These are phyloP conservation scores for Melozone crissalis DNA, from an alignment of 2,113 vertebrate species.

Conservation along the genomic window DNA sequence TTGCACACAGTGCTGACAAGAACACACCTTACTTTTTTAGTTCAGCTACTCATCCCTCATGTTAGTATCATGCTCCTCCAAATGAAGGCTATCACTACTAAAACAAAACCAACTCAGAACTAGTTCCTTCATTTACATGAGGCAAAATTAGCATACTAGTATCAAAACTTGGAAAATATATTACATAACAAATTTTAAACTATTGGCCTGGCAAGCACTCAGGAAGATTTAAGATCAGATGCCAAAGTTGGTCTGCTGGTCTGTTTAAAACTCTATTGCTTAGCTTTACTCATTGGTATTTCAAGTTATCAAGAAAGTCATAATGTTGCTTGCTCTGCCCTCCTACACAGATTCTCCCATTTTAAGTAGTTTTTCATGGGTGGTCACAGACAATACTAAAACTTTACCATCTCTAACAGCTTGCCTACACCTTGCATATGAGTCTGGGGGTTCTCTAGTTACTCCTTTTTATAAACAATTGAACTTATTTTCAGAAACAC, in stretches of 20 bases:
- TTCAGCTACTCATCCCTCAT: background rate
- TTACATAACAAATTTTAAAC: background rate
- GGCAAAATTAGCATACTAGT: background rate
- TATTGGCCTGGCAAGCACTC: background rate
- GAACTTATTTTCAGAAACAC: background rate
- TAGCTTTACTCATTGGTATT: background rate
- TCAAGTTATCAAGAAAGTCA: background rate
- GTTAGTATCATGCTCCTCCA: background rate
- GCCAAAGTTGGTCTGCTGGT: background rate
- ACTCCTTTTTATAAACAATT: background rate
- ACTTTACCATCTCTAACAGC: background rate
- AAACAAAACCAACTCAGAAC: background rate
- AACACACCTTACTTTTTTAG: background rate
- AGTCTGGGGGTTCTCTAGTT: background rate
- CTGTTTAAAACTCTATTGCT: background rate
- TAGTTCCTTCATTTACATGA: background rate
- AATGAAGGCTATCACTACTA: background rate
- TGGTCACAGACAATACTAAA: background rate
- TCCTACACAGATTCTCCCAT: background rate
- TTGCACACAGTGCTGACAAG: background rate
- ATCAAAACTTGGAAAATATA: background rate
- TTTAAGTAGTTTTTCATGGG: background rate
- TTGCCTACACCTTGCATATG: background rate
- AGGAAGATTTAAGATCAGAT: background rate
- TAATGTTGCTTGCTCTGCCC: background rate